Evolutionary conservation across 2,797 vertebrate genomes (phyloP).

Genomic region (Poeciliopsis paucimaculata): DNA sequence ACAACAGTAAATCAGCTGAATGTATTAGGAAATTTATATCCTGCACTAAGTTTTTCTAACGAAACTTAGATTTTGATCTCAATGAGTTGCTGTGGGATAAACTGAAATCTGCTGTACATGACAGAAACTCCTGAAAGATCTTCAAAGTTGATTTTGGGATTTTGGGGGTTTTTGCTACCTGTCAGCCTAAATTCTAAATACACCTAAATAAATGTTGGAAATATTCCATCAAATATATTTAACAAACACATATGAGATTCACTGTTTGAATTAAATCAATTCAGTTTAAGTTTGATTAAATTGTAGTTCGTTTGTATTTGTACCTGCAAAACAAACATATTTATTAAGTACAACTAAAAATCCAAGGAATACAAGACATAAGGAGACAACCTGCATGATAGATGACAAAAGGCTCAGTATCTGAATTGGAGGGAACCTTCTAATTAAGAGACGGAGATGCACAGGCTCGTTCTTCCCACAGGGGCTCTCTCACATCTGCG

Average conservation of each 20-base stretch:
- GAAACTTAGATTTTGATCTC: neutral
- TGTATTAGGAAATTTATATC: neutral
- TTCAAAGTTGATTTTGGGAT: too few species aligned
- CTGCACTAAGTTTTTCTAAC: neutral
- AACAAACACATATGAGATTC: neutral
- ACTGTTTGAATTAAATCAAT: neutral
- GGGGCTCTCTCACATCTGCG: slow-evolving; percentile 54
- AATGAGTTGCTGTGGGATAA: neutral
- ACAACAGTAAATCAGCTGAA: neutral
- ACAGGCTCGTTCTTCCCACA: slow-evolving; percentile 62
- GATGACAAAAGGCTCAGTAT: slow-evolving; percentile 74
- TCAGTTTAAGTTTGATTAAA: neutral
- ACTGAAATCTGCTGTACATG: neutral
- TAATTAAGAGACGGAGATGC: slow-evolving; percentile 71
- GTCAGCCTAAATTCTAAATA: neutral
- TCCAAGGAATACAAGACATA: slow-evolving; percentile 36
- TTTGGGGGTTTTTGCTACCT: neutral
- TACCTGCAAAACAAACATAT: slow-evolving; percentile 53
- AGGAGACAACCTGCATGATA: slow-evolving; percentile 71
- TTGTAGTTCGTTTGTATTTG: neutral
- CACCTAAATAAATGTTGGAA: neutral
- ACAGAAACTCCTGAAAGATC: neutral
- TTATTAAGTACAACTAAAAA: slow-evolving; percentile 53
- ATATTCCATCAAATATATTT: neutral
- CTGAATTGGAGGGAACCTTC: slow-evolving; percentile 69